Conservation (phyloP, 2,797 vertebrate genomes). For the Manis javanica region DNA sequence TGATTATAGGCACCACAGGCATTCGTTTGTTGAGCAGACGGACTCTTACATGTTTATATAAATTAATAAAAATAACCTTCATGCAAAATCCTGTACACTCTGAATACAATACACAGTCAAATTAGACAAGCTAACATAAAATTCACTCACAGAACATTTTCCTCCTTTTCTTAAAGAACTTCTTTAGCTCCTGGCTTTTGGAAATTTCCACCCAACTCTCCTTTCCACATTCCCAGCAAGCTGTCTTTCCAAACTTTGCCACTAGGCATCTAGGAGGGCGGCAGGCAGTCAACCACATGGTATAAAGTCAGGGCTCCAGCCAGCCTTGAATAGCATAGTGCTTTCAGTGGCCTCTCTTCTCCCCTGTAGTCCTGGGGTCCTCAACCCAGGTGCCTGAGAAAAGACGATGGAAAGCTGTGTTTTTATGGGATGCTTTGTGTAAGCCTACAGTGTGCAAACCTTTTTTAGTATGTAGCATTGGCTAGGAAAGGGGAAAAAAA, state of each 20-base stretch:
- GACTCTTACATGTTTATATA: conserved; percentile 2
- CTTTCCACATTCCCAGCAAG: neutral
- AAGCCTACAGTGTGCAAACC: conserved; percentile 46
- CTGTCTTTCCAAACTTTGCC: conserved; percentile 30
- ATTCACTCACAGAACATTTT: conserved; percentile 38
- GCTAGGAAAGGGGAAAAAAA: conserved; percentile 39
- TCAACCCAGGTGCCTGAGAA: conserved; percentile 36
- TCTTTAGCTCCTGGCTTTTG: conserved; percentile 39
- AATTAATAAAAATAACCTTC: conserved; percentile 53
- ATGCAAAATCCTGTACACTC: neutral
- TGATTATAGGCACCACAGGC: neutral
- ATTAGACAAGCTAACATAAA: conserved; percentile 42
- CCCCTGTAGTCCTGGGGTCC: neutral
- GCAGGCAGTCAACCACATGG: conserved; percentile 12
- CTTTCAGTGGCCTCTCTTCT: conserved; percentile 15
- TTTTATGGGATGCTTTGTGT: conserved; percentile 42
- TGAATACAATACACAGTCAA: conserved; percentile 41
- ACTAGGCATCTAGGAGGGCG: neutral
- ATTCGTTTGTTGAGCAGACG: conserved; percentile 48
- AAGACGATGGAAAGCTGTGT: conserved; percentile 54
- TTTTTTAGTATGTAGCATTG: conserved; percentile 39
- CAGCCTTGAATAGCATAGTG: neutral
- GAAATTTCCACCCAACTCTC: conserved; percentile 58
- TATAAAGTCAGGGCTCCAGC: neutral
- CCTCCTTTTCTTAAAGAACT: conserved; percentile 52